Conservation (phyloP, 2,797 vertebrate genomes). For the Sebastes iracundus region DNA sequence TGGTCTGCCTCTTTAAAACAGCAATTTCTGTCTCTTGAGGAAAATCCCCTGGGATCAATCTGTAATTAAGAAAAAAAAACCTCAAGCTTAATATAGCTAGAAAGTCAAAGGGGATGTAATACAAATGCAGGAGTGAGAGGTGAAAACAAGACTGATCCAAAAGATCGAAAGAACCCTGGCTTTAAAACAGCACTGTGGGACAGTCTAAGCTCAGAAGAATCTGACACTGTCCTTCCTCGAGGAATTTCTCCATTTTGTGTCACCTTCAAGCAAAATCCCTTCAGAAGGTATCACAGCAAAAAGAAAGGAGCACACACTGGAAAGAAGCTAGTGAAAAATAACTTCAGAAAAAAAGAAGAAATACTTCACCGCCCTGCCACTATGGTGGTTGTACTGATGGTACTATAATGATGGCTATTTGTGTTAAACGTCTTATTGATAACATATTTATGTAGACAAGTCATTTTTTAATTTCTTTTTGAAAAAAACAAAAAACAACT, state of each 20-base stretch:
- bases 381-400: not conserved
- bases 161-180: not conserved
- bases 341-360: not conserved
- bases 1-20: conserved; percentile 44
- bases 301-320: not conserved
- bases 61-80: conserved; percentile 51
- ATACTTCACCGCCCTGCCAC: not conserved
- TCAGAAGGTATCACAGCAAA: conserved; percentile 6
- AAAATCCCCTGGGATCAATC: conserved; percentile 61
- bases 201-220: conserved; percentile 20
- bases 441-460: not conserved
- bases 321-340: not conserved
- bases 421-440: not conserved
- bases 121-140: conserved; percentile 1
- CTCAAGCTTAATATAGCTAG: conserved; percentile 34
- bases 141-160: conserved; percentile 27
- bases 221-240: conserved; percentile 8
- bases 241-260: conserved; percentile 36
- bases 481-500: not conserved
- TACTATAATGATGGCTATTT: not conserved
- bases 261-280: conserved; percentile 24
- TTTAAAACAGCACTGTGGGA: conserved; percentile 23
- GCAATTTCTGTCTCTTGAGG: conserved; percentile 27
- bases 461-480: not conserved
- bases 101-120: conserved; percentile 24